Percentiles rank a stretch among this genome's conserved stretches.
Evolutionary conservation across 2,888 invertebrate species (phyloP).

Genomic region (Autographa pulchrina): DNA sequence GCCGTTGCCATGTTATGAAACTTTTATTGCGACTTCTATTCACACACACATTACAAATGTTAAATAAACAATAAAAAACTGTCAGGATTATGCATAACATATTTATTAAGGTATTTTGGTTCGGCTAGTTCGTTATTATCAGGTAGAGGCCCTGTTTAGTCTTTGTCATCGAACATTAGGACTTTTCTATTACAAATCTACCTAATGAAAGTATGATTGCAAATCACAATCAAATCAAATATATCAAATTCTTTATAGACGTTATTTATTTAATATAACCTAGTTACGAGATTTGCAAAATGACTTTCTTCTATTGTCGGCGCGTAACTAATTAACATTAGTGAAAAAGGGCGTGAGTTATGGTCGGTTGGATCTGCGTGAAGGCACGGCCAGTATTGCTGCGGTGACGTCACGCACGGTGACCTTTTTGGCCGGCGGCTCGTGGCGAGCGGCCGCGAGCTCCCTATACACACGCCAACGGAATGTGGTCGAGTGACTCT

Average conservation of each 20-base stretch:
- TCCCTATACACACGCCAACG: constrained; percentile 83
- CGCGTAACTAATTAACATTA: constrained; percentile 68
- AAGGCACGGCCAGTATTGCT: constrained; percentile 84
- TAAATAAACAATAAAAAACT: constrained; percentile 40
- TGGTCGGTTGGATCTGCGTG: constrained; percentile 66
- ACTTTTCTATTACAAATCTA: no score
- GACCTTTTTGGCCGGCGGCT: constrained; percentile 87
- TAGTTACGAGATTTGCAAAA: constrained; percentile 2
- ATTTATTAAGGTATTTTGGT: constrained; percentile 8
- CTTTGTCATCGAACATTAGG: no score
- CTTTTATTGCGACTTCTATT: constrained; percentile 58
- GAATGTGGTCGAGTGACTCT: constrained; percentile 87
- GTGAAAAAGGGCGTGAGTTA: constrained; percentile 75
- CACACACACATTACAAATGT: constrained; percentile 35
- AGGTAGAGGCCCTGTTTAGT: not conserved
- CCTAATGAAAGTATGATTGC: no score
- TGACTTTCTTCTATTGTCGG: constrained; percentile 43
- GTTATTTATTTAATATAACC: not conserved
- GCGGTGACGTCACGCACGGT: constrained; percentile 84
- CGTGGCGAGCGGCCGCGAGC: constrained; percentile 75
- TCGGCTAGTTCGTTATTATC: constrained; percentile 1
- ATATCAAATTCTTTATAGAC: not conserved
- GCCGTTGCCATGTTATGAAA: constrained; percentile 71
- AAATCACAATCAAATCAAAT: no score
- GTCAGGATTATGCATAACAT: constrained; percentile 23